These are phyloP conservation scores for Tenthredo mesomela DNA, from an alignment of 2,888 invertebrate genomes.

Conservation along the genomic window DNA sequence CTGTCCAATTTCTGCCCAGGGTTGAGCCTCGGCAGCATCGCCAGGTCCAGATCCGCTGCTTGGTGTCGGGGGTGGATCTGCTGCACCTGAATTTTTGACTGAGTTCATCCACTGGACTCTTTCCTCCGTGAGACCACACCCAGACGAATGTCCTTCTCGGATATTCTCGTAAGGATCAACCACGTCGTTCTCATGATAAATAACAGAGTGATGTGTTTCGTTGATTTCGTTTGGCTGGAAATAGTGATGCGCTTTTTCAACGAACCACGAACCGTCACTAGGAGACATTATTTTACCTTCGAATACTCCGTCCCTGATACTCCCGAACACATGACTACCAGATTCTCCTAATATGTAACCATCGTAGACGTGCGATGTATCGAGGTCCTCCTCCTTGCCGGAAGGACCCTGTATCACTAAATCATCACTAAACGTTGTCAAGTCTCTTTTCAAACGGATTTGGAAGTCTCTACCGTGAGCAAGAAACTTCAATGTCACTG, in stretches of 20 bases:
- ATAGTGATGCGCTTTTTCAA: conserved; percentile 96
- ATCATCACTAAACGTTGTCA: conserved; percentile 89
- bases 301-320: conserved; percentile 96
- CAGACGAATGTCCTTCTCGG: conserved; percentile 90
- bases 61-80: conserved; percentile 62
- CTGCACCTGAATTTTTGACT: conserved; percentile 87
- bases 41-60: conserved; percentile 66
- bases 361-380: conserved; percentile 92
- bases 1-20: conserved; percentile 83
- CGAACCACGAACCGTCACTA: conserved; percentile 91
- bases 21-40: conserved; percentile 74
- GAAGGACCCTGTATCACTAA: conserved; percentile 86
- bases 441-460: conserved; percentile 92
- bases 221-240: conserved; percentile 85
- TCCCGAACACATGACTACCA: conserved; percentile 93
- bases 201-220: conserved; percentile 89
- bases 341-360: conserved; percentile 93
- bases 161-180: conserved; percentile 89
- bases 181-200: conserved; percentile 95
- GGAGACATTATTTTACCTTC: conserved; percentile 95
- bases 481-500: conserved; percentile 84
- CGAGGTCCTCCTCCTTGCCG: conserved; percentile 85
- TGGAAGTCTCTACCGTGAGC: conserved; percentile 91
- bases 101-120: conserved; percentile 95
- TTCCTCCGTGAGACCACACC: conserved; percentile 94